These are phyloP conservation scores for Chelonus formosanus DNA, from an alignment of 2,888 invertebrate genomes.

Conservation along the genomic window DNA sequence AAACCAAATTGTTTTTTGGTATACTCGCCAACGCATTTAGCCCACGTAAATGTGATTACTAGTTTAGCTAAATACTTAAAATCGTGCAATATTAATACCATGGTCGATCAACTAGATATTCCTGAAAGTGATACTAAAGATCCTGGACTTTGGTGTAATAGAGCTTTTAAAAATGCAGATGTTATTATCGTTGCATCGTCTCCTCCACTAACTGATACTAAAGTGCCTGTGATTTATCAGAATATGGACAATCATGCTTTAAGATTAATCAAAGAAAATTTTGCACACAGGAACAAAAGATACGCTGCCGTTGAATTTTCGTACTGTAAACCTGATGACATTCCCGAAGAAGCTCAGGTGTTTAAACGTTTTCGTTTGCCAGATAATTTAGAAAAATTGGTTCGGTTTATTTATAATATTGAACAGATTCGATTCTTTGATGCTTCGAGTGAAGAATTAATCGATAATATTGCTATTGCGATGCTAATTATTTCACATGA, in stretches of 20 bases:
- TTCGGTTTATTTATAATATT: conserved; percentile 52
- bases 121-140: conserved; percentile 55
- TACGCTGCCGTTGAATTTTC: conserved; percentile 57
- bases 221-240: conserved; percentile 50
- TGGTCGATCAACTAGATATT: conserved; percentile 58
- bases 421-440: conserved; percentile 46
- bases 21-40: conserved; percentile 55
- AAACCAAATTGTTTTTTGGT: conserved; percentile 58
- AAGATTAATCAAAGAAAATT: conserved; percentile 53
- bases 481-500: conserved; percentile 42
- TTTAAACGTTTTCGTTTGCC: conserved; percentile 55
- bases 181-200: conserved; percentile 57
- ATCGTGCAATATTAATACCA: conserved; percentile 56
- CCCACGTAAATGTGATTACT: conserved; percentile 56
- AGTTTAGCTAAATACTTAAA: conserved; percentile 57
- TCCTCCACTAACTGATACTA: conserved; percentile 46
- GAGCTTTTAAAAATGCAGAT: conserved; percentile 55
- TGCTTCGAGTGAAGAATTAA: conserved; percentile 48
- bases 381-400: conserved; percentile 54
- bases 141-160: conserved; percentile 57
- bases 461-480: conserved; percentile 53
- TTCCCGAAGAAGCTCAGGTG: conserved; percentile 57
- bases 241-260: conserved; percentile 54
- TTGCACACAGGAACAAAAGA: conserved; percentile 49
- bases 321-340: conserved; percentile 54